phyloP scores from a whole-genome alignment of 2,888 invertebrate genomes.

The Pycnomerus fuliginosus region DNA sequence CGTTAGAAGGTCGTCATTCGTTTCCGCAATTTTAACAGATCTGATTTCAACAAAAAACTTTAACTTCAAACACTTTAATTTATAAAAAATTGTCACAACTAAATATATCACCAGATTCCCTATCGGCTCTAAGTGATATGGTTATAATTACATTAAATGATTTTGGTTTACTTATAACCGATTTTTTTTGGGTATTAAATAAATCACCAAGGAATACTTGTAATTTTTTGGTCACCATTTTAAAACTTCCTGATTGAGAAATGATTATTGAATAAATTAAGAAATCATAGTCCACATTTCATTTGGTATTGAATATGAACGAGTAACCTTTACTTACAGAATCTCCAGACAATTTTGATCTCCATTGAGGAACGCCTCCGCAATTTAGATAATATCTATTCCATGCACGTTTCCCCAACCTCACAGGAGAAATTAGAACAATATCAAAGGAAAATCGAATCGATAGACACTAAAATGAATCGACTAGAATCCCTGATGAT shows the following conservation, averaged over 20 bases:
- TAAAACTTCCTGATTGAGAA: neutral
- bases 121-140: too few relatives aligned
- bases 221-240: neutral
- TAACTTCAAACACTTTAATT: too few relatives aligned
- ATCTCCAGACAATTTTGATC: slow-evolving; percentile 42
- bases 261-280: slow-evolving; percentile 12
- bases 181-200: neutral
- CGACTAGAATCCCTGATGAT: slow-evolving; percentile 48
- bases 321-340: too few relatives aligned
- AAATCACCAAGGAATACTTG: neutral
- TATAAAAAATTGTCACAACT: too few relatives aligned
- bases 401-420: slow-evolving; percentile 45
- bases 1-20: too few relatives aligned
- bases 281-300: too few relatives aligned
- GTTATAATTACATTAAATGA: too few relatives aligned
- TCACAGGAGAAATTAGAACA: slow-evolving; percentile 51
- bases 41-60: too few relatives aligned
- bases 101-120: too few relatives aligned
- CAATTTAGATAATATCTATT: slow-evolving; percentile 47
- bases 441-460: slow-evolving; percentile 51
- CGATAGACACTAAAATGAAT: slow-evolving; percentile 48
- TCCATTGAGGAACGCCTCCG: slow-evolving; percentile 51
- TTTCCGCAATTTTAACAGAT: too few relatives aligned
- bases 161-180: too few relatives aligned
- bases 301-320: too few relatives aligned